Evolutionary conservation across 2,113 vertebrate genomes (phyloP), one percentile per base, ranked within the genome.

Genomic region (Sterna hirundo): DNA sequence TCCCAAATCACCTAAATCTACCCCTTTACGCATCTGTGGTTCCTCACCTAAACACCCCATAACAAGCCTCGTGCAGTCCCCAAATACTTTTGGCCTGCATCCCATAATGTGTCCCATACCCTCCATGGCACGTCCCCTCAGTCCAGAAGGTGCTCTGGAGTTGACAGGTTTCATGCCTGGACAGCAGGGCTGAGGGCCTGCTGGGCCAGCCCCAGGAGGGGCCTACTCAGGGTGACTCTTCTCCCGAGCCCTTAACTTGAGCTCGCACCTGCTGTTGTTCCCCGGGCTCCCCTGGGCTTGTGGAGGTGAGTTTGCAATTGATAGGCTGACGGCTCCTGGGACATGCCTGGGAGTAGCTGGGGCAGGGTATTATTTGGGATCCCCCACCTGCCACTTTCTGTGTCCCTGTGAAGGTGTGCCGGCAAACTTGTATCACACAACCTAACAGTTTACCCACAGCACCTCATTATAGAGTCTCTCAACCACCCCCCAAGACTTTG

Each of bases 81-180:
- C 6, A 72, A 47, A 76, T 6, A 54, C 19, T 68, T 55, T 17
- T 51, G 17, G 22, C 22, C n/a, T 60, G n/a, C n/a, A 42, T 52
- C 16, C 54, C 34, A 13, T 4, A 22, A 23, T 4, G 15, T 9
- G 20, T 19, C 20, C 60, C 29, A 10, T 4, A 52, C 1, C 10
- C 32, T 42, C 25, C 5, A 4, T 1, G 1, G 15, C 32, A 82
- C 1, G 4, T 2, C 7, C 5, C 27, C 10, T 32, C 23, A 66
- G 15, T 6, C 12, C 60, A 79, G 16, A 70, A 58, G 38, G 16
- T 51, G 57, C 13, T 64, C 42, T 27, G 13, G 10, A 30, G 34
- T 8, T 74, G 23, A 40, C 6, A 7, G 34, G 27, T 36, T 75
- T 40, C 60, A 47, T 5, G 46, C 9, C 18, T 17, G 11, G 15